These are phyloP conservation scores for Trachelus iudaicus DNA, from an alignment of 2,888 invertebrate species.

Conservation along the genomic window DNA sequence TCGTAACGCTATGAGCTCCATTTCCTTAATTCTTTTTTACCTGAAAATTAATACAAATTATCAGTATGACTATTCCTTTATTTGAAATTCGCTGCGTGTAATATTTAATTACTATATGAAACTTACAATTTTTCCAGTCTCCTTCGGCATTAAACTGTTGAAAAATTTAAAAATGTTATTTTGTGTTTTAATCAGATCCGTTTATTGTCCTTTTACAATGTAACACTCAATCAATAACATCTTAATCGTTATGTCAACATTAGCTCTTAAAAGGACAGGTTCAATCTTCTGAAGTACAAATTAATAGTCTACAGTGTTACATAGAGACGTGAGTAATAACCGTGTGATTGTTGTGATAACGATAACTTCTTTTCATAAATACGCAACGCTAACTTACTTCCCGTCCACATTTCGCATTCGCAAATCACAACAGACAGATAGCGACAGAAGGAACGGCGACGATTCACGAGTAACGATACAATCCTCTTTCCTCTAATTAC, in stretches of 20 bases:
- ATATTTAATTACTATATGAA: neutral
- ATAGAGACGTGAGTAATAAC: slow-evolving; percentile 3
- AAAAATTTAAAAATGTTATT: no score
- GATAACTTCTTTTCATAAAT: neutral
- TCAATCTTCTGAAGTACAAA: slow-evolving; percentile 32
- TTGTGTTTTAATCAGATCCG: slow-evolving; percentile 31
- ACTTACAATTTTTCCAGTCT: neutral
- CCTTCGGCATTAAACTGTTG: neutral
- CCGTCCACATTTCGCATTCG: neutral
- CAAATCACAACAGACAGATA: neutral
- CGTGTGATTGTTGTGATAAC: neutral
- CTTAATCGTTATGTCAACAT: slow-evolving; percentile 37
- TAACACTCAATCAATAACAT: slow-evolving; percentile 50
- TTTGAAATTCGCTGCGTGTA: no score
- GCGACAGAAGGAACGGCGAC: neutral
- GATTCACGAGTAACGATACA: neutral
- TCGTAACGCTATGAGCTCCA: neutral
- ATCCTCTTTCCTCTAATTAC: neutral
- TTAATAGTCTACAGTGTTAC: slow-evolving; percentile 32
- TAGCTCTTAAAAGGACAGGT: slow-evolving; percentile 37
- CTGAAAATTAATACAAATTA: neutral
- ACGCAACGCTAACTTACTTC: neutral
- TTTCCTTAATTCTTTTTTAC: neutral
- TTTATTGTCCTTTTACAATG: slow-evolving; percentile 53
- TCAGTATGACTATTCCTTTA: no score